Base-by-base conservation (phyloP, 2,797 vertebrate species). In the Megalops cyprinoides region DNA sequence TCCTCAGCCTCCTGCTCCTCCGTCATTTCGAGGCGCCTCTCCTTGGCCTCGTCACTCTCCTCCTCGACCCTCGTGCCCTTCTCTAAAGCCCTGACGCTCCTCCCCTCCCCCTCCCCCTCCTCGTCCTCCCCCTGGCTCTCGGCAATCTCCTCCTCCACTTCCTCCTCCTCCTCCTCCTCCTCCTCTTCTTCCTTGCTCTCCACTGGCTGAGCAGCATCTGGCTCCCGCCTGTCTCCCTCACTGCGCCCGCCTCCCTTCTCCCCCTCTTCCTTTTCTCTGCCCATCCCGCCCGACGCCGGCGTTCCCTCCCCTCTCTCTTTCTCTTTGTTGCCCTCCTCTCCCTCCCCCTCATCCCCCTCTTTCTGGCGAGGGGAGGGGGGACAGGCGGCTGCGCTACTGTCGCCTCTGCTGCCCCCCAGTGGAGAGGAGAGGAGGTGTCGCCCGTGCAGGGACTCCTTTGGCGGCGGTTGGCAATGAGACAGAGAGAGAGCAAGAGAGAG, bases 381-480 rank as follows among this genome's bases (percentile, higher is more conserved):
- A 31, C 87, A 62, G 0, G 73, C 84, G 0, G 82, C 84, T 0
- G 79, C 86, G 25, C 84, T 88, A 86, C 86, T 88, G 4, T 82
- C 89, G 79, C 86, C 89, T 75, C 78, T 78, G 82, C 82, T 84
- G 76, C 83, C 83, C 8, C 44, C 79, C 39, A 20, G 51, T 44
- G 80, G 84, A 80, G 89, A 88, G 60, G 82, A 86, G 14, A 10
- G 82, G 77, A 86, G 79, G 82, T 62, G 85, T 87, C 87, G 49
- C 81, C 90, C 88, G 86, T 48, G 89, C 34, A 92, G 81, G 83
- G 95, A 94, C 81, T 95, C 95, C 95, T 96, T 90, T 78, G 84
- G 85, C 34, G 28, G 7, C 0, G 7, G 80, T 49, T 82, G 51
- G 77, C 44, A 25, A 46, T 4, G 0, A 7, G 81, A 82, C 44